These are phyloP conservation scores for Mythimna pallens DNA, from an alignment of 2,888 invertebrate species.

Conservation along the genomic window DNA sequence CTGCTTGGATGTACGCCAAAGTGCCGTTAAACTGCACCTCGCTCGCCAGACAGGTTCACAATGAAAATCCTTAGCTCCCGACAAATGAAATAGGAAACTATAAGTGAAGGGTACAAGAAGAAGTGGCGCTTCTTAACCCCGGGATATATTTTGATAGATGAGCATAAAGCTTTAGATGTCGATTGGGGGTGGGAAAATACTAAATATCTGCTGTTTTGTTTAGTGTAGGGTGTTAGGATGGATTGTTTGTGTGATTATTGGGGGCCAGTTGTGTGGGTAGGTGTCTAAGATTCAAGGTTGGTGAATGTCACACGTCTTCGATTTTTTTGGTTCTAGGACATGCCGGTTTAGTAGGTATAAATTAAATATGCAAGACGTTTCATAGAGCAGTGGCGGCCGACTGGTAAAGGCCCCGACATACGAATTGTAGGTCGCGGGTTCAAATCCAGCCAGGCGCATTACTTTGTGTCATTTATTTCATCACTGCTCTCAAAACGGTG, in stretches of 20 bases:
- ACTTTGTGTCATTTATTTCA: too few species aligned
- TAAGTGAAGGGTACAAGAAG: slow-evolving; percentile 57
- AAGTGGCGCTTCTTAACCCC: slow-evolving; percentile 26
- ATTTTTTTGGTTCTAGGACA: too few species aligned
- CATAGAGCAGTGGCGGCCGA: too few species aligned
- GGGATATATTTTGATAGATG: slow-evolving; percentile 62
- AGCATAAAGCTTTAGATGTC: slow-evolving; percentile 13
- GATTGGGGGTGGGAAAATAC: slow-evolving; percentile 19
- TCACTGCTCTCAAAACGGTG: too few species aligned
- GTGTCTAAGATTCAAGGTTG: neutral
- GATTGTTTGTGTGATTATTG: neutral
- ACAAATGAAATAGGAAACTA: slow-evolving; percentile 70
- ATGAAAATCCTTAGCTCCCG: slow-evolving; percentile 45
- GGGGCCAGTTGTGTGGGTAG: neutral
- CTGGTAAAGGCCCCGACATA: too few species aligned
- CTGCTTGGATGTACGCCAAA: slow-evolving; percentile 56
- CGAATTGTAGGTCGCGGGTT: too few species aligned
- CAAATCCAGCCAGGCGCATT: too few species aligned
- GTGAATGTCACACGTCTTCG: too few species aligned
- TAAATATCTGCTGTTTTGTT: slow-evolving; percentile 22
- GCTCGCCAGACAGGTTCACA: slow-evolving; percentile 43
- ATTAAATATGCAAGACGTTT: too few species aligned
- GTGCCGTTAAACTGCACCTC: slow-evolving; percentile 38
- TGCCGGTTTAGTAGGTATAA: too few species aligned
- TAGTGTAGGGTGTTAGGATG: neutral